Base-by-base conservation (phyloP, 2,888 invertebrate species). In the Ophion obscuratus region DNA sequence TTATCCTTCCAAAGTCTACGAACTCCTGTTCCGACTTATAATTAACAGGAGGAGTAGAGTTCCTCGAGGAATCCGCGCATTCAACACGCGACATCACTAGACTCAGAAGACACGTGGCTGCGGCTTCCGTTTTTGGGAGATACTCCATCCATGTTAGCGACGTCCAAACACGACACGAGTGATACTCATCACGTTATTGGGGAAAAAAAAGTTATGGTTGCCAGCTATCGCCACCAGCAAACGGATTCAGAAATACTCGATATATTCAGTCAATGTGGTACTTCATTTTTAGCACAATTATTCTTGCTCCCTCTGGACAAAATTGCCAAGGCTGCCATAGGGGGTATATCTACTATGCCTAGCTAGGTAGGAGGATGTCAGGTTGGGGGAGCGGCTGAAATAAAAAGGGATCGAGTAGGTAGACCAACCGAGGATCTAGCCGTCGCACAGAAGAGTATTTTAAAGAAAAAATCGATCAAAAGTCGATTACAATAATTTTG, bases 11-110 rank as follows among this genome's bases (percentile, higher is more conserved):
- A 74, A 61, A 73, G 70, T 44, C 24, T n/a, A 27, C 24, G 66
- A 61, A 24, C 61, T 20, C 14, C 61, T 10, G 67, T 20, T 70
- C 66, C 67, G 61, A 17, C 61, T 61, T 61, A 24, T 61, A 61
- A 61, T 61, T 61, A 24, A 61, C 24, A 10, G 24, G 20, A 61
- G 61, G 61, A 24, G 20, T 24, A 7, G 20, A 24, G 24, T 24
- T 11, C 24, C 61, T 20, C 66, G 6, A 17, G 27, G 36, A 31
- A 27, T 66, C 27, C 11, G 17, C 14, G 27, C 17, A 36, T 7
- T 66, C 17, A 36, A 36, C 27, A 36, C 66, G 66, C 17, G 31
- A 61, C 61, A 61, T 20, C 20, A 2, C 61, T 20, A 20, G 24
- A 9, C 20, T 61, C 24, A 61, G 61, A 24, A 10, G 20, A 61